Evolutionary conservation across 2,888 invertebrate species (phyloP).

Genomic region (Cantharis flavilabris): DNA sequence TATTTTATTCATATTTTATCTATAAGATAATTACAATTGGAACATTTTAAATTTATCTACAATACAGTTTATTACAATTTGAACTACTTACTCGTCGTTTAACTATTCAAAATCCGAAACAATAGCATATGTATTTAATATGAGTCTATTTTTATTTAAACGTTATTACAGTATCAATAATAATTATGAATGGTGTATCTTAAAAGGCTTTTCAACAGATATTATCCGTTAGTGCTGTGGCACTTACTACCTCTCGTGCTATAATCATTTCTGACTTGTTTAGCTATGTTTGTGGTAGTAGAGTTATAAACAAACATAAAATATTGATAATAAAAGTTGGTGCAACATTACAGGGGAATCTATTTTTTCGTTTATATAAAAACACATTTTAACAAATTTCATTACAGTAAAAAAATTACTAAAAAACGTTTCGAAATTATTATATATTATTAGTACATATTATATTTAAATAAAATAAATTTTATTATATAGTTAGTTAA

Average conservation of each 20-base stretch:
- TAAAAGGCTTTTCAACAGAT: conserved; percentile 31
- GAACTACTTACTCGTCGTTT: not conserved
- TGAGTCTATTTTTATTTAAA: conserved; percentile 16
- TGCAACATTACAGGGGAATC: conserved; percentile 10
- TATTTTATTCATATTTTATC: not conserved
- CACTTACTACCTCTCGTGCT: conserved; percentile 19
- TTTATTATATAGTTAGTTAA: conserved; percentile 20
- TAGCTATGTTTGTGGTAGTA: conserved; percentile 2
- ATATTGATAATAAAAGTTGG: conserved; percentile 1
- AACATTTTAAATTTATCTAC: not conserved
- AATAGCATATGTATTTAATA: conserved; percentile 21
- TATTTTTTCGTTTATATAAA: conserved; percentile 25
- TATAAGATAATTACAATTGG: not conserved
- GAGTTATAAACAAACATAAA: conserved; percentile 4
- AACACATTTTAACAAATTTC: conserved; percentile 30
- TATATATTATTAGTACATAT: conserved; percentile 24
- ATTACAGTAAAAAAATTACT: conserved; percentile 40
- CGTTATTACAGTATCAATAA: conserved; percentile 22
- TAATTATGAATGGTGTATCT: conserved; percentile 32
- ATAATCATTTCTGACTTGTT: conserved; percentile 10
- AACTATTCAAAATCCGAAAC: conserved; percentile 30
- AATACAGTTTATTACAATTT: not conserved
- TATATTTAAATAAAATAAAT: conserved; percentile 28
- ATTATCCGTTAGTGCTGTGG: conserved; percentile 21
- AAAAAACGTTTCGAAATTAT: conserved; percentile 42